Base-by-base conservation (phyloP, 2,888 invertebrate genomes). In the Ophion obscuratus region DNA sequence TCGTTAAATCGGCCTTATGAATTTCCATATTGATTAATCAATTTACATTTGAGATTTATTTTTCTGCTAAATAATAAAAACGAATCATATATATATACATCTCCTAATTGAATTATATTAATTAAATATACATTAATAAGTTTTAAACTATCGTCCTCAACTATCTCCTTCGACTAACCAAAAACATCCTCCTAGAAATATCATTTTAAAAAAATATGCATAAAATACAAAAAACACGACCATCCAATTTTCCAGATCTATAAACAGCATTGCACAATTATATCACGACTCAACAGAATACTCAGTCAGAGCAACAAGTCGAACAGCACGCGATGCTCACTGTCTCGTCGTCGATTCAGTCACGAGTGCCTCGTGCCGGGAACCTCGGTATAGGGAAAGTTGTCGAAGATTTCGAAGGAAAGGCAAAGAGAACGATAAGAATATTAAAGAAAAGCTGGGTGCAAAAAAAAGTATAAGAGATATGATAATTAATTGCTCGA, bases 331-430 rank as follows among this genome's bases (percentile, higher is more conserved):
- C 40, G 40, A 40, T 40, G 40, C 40, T 40, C 40, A 40, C 9
- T 31, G 17, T 36, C 20, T 14, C 5, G 6, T 11, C 6, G 66
- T 14, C 76, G 66, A 76, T 68, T 59, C 11, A 14, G 20, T 36
- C 4, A 57, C 44, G 70, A 68, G 61, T 68, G 47, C 44, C 44
- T 61, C 10, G 27, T 68, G 44, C 61, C n/a, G n/a, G 6, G 47
- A 78, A 70, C 17, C 61, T 61, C 40, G 24, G 44, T 61, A 17
- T 53, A 47, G 83, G 78, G 83, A 83, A 83, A 83, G 83, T 83
- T 20, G 17, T 24, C 20, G 20, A 31, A 27, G 62, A 71, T 73
- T 73, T 73, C 77, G 71, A 77, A 27, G 68, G 76, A 67, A 77
- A 78, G 74, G 57, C 62, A 81, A 70, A 73, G 67, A 67, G 27